phyloP scores from a whole-genome alignment of 2,113 vertebrate genomes.

The Pao palembangensis region DNA sequence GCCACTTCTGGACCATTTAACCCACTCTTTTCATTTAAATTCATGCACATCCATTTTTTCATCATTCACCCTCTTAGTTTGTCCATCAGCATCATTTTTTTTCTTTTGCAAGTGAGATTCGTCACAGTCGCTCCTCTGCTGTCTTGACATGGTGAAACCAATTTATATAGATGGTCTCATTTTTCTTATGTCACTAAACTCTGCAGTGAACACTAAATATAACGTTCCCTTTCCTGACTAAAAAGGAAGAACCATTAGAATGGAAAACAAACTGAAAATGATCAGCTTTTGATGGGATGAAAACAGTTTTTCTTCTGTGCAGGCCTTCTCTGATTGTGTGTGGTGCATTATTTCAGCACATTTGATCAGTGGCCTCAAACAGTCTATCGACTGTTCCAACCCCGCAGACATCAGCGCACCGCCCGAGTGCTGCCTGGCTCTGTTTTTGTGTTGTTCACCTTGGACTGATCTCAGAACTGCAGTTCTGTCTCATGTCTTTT shows the following conservation, averaged over 20 bases:
- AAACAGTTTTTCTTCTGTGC: not conserved
- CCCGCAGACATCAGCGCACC: not conserved
- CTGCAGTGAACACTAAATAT: too few relatives aligned
- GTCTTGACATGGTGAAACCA: not conserved
- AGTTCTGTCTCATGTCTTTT: not conserved
- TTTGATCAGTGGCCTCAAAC: not conserved
- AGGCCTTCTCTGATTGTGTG: not conserved
- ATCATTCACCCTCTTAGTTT: not conserved
- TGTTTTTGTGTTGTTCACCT: constrained; percentile 1
- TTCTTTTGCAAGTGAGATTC: not conserved
- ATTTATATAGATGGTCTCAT: too few relatives aligned
- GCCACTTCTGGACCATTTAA: not conserved
- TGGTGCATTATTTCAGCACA: constrained; percentile 2
- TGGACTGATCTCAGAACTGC: constrained; percentile 7
- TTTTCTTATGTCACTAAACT: too few relatives aligned
- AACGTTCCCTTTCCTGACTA: not conserved
- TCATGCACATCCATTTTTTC: not conserved
- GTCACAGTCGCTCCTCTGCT: not conserved
- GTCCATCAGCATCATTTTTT: not conserved
- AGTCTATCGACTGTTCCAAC: constrained; percentile 8
- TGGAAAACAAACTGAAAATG: not conserved
- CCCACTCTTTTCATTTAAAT: not conserved
- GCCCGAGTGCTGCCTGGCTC: not conserved
- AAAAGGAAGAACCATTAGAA: not conserved
- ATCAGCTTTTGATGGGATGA: not conserved